Base-by-base conservation (phyloP, 2,888 invertebrate genomes). In the Nomada ruficornis region DNA sequence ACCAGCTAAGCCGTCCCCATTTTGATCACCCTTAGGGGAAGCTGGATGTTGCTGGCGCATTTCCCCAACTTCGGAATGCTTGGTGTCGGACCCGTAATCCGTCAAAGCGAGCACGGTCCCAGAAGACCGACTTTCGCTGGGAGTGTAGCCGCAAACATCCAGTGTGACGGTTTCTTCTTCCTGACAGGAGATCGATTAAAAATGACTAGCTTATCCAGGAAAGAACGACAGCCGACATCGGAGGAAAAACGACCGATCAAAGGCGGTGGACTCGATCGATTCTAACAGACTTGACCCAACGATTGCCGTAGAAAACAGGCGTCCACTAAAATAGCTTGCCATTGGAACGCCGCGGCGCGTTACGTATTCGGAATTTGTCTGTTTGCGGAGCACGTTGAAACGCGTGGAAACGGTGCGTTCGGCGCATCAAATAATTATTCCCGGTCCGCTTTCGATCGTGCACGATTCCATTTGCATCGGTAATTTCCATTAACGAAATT, bases 401-500 rank as follows among this genome's bases (percentile, higher is more conserved):
- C 50, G 60, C 52, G 73, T 11, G 50, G n/a, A 59, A 63, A 74
- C 23, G 42, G 15, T 47, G 57, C 60, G 26, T 42, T 42, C 78
- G 36, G 44, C 62, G 63, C 60, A 67, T 54, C 29, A 3, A 67
- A 44, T 79, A 79, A 73, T 73, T 80, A 80, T 80, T 73, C 67
- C 29, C 59, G n/a, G 50, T 5, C 18, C n/a, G 26, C 62, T 44
- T 52, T 57, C 80, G 72, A 80, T 80, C 57, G 80, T 50, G 55
- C 80, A 15, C 7, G 60, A 60, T 72, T 71, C 77, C 80, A 73
- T 80, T 80, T 59, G 80, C 80, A 73, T 55, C 67, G 55, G 80
- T 67, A 57, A 57, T 73, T 80, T 80, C n/a, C n/a, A 80, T 80
- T 80, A 80, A 80, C 80, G 63, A 80, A 80, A 80, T 80, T 80